These are phyloP conservation scores for Strigamia maritima DNA, from an alignment of 2,888 invertebrate species.

Conservation along the genomic window DNA sequence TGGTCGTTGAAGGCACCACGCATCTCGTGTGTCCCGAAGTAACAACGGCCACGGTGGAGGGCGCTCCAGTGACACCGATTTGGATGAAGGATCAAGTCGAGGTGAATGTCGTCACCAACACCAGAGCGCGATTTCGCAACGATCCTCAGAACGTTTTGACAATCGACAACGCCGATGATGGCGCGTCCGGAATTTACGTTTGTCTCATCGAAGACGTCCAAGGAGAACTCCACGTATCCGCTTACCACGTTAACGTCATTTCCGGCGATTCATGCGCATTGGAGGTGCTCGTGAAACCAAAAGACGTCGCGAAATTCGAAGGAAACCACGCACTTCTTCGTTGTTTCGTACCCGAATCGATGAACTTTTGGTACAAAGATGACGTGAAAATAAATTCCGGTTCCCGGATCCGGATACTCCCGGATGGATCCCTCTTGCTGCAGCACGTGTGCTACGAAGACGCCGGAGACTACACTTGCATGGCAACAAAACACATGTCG, in stretches of 20 bases:
- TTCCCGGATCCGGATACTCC: neutral
- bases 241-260: neutral
- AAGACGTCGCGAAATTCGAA: neutral
- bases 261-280: neutral
- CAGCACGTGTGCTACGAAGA: neutral
- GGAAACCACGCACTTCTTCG: conserved; percentile 7
- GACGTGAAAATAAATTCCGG: neutral
- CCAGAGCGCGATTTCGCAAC: neutral
- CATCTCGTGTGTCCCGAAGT: neutral
- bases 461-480: neutral
- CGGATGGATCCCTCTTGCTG: neutral
- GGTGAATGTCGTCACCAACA: neutral
- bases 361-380: conserved; percentile 13
- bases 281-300: conserved; percentile 1
- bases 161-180: neutral
- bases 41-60: neutral
- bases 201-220: neutral
- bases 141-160: neutral
- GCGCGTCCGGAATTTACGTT: neutral
- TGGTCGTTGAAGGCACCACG: neutral
- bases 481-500: neutral
- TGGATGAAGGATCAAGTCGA: conserved; percentile 9
- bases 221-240: neutral
- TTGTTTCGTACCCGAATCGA: neutral
- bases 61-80: neutral